phyloP scores from a whole-genome alignment of 2,113 vertebrate species.

The Cebus imitator region DNA sequence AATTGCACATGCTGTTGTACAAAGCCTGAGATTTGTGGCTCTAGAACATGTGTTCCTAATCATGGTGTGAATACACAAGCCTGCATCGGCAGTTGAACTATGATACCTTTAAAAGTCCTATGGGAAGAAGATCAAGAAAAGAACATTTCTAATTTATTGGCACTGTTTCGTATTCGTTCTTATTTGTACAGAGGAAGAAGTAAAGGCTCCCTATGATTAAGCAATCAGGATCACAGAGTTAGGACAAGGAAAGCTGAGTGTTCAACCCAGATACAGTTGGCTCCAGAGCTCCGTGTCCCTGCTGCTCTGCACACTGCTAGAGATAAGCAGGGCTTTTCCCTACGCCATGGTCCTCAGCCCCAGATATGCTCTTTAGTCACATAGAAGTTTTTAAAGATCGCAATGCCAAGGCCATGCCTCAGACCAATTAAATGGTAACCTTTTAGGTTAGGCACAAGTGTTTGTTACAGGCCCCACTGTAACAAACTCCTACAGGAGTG shows the following conservation, averaged over 20 bases:
- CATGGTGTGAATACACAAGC: not conserved
- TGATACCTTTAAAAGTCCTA: not conserved
- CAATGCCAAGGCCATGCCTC: not conserved
- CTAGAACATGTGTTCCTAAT: not conserved
- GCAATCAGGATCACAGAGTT: not conserved
- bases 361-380: not conserved
- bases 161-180: not conserved
- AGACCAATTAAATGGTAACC: no score
- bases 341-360: not conserved
- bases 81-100: not conserved
- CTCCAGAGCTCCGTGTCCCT: accelerated
- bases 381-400: not conserved
- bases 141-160: not conserved
- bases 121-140: not conserved
- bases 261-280: no score
- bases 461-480: not conserved
- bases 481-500: no score
- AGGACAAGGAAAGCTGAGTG: not conserved
- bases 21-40: no score
- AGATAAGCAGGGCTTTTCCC: no score
- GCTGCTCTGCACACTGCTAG: accelerated
- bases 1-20: not conserved
- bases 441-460: accelerated
- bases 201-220: not conserved
- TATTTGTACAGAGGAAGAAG: not conserved